Base-by-base conservation (phyloP, 2,888 invertebrate genomes). In the Drosophila algonquin region DNA sequence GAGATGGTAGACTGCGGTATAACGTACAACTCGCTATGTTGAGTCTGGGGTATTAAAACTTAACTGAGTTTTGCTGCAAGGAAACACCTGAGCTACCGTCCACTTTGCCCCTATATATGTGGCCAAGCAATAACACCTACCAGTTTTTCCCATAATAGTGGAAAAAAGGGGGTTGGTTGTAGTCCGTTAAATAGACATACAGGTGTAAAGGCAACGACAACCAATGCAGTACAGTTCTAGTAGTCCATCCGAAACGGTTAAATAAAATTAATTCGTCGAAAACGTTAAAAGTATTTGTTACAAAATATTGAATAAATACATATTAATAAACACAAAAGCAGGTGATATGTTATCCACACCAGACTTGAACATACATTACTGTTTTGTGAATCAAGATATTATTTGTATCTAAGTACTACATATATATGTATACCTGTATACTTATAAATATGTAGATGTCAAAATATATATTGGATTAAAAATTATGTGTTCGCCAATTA, bases 141-240 rank as follows among this genome's bases (percentile, higher is more conserved):
- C 30, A 56, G 53, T 61, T 45, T 63, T 8, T 14, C 40, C 24
- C 21, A 35, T 48, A 55, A 56, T 48, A 47, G 44, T 32, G 50
- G 40, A n/a, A 8, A 21, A 75, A 64, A 50, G 16, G 57, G 73
- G 76, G 76, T 76, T 73, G 75, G 44, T 50, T 44, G 10, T 24
- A 44, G 14, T 27, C 51, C 14, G 50, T 45, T 72, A 72, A 72
- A 61, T 63, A 61, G 18, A 27, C 55, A 47, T 46, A 77, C 72
- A 77, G 72, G 77, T 77, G 75, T 47, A 69, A 44, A 50, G 16
- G 30, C 24, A 30, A 45, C 52, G 60, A 24, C 9, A 53, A 50
- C 9, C 50, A 12, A 51, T 54, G 48, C 77, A 77, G 77, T 77
- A 7, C 62, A 57, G 56, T 44, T 72, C 35, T 27, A 51, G 48